Conservation (phyloP, 1,140 invertebrate species). For the Tetramorium parvispinum region DNA sequence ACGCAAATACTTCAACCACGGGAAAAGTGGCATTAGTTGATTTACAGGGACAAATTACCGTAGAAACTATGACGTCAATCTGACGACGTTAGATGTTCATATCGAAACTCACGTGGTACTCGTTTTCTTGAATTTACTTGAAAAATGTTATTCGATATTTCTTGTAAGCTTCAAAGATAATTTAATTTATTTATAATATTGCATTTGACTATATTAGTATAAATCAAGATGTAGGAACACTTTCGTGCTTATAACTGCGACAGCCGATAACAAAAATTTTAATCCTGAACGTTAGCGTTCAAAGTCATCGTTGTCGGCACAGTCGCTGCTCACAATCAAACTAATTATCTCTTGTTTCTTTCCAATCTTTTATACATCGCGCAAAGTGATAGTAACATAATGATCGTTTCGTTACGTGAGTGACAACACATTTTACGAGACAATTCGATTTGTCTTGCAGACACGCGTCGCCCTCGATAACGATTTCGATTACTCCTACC, state of each 20-base stretch:
- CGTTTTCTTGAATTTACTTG: not conserved
- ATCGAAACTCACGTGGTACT: not conserved
- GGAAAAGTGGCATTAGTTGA: not conserved
- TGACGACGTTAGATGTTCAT: not conserved
- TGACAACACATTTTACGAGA: slow-evolving; percentile 34
- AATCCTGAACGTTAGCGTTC: not conserved
- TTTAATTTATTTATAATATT: not conserved
- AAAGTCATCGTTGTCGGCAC: not conserved
- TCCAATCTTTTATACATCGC: not conserved
- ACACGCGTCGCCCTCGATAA: slow-evolving; percentile 52
- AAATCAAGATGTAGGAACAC: not conserved
- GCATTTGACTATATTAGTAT: not conserved
- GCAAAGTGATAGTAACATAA: not conserved
- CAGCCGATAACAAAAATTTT: not conserved
- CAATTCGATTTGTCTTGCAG: slow-evolving; percentile 59
- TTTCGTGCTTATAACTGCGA: not conserved
- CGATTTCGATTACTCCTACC: slow-evolving; percentile 58
- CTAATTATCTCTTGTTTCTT: not conserved
- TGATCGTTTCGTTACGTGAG: slow-evolving; percentile 41
- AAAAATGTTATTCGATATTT: not conserved
- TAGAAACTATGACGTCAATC: not conserved
- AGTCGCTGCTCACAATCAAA: not conserved
- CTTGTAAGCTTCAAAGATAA: not conserved
- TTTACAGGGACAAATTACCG: not conserved
- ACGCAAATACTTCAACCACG: not conserved